phyloP scores from a whole-genome alignment of 2,888 invertebrate genomes.

The Conomelus anceps region DNA sequence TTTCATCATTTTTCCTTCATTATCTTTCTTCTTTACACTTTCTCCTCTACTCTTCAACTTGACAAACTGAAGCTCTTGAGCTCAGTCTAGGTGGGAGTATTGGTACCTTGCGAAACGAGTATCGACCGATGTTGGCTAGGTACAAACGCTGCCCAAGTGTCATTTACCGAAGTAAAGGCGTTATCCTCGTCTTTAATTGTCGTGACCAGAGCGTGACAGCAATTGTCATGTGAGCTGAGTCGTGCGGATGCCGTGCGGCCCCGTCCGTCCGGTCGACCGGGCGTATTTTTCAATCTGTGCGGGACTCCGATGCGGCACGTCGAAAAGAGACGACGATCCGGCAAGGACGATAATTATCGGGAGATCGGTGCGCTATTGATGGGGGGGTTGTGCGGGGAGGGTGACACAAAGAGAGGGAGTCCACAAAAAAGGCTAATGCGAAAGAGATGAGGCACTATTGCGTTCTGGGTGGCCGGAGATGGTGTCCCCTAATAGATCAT shows the following conservation, averaged over 20 bases:
- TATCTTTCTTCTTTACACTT: no score
- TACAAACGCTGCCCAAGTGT: not conserved
- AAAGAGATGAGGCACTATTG: not conserved
- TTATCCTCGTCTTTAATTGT: not conserved
- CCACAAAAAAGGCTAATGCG: not conserved
- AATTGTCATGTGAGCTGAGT: not conserved
- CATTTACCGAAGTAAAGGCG: no score
- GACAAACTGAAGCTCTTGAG: no score
- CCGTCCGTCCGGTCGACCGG: no score
- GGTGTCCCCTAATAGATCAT: not conserved
- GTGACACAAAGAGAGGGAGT: no score
- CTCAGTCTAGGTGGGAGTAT: no score
- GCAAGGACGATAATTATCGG: not conserved
- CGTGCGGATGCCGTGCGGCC: not conserved
- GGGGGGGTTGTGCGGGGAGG: no score
- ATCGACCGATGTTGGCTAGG: no score
- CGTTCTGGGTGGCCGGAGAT: not conserved
- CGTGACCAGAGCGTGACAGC: not conserved
- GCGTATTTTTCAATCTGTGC: not conserved
- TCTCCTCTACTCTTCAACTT: no score
- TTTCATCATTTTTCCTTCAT: no score
- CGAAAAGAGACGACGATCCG: no score
- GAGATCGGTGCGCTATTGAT: not conserved
- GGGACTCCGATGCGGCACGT: not conserved
- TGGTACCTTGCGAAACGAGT: no score